These are phyloP conservation scores for Cercopithecus mitis DNA, from an alignment of 2,797 vertebrate species.

Conservation along the genomic window DNA sequence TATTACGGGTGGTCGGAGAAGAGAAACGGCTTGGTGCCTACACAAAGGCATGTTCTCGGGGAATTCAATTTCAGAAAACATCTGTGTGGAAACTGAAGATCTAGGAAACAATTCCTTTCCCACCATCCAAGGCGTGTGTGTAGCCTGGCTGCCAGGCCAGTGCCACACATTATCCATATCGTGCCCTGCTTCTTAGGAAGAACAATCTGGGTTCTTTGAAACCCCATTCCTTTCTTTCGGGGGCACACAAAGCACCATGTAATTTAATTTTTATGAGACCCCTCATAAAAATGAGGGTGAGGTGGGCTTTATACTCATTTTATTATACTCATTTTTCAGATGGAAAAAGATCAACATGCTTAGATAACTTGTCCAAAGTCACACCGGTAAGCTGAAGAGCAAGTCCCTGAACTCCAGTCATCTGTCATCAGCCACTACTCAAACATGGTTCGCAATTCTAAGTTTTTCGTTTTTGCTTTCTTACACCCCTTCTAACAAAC, in stretches of 20 bases:
- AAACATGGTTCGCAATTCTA: neutral
- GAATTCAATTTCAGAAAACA: neutral
- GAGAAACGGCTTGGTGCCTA: neutral
- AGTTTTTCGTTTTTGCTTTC: neutral
- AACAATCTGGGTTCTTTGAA: neutral
- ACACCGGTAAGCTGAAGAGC: neutral
- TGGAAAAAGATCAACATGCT: neutral
- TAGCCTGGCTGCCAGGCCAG: neutral
- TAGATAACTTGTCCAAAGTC: neutral
- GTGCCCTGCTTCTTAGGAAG: neutral
- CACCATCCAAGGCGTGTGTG: accelerated
- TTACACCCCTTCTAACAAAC: neutral
- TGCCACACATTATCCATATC: accelerated
- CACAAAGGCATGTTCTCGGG: accelerated
- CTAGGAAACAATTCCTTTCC: neutral
- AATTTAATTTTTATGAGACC: neutral
- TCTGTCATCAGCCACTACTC: neutral
- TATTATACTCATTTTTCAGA: neutral
- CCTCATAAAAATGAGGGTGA: neutral
- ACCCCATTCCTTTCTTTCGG: neutral
- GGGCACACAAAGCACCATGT: neutral
- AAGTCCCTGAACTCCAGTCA: neutral
- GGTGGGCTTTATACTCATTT: too few species aligned
- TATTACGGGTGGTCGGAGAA: too few species aligned
- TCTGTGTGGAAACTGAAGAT: neutral